Evolutionary conservation across 2,888 invertebrate species (phyloP).

Genomic region (Drosophila paramelanica): DNA sequence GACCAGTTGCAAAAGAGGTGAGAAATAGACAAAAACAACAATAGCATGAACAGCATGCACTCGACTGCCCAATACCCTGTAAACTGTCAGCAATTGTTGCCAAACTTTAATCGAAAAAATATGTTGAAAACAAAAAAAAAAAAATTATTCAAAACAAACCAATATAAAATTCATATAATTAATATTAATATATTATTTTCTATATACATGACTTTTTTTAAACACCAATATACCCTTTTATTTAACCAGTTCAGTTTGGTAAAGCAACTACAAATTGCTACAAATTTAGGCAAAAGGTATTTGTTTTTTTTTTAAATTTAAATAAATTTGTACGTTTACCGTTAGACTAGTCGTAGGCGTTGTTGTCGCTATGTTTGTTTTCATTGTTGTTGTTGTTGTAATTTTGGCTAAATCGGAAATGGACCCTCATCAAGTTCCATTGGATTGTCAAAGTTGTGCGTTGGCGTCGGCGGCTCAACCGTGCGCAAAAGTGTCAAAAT

Average conservation of each 20-base stretch:
- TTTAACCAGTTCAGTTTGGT: no score
- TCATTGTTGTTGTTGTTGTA: constrained; percentile 8
- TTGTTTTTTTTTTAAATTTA: constrained; percentile 45
- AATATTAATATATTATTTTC: no score
- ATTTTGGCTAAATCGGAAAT: constrained; percentile 34
- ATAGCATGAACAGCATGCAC: neutral
- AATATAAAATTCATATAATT: no score
- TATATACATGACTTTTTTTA: no score
- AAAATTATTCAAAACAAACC: no score
- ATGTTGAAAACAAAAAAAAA: no score
- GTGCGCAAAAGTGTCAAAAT: constrained; percentile 78
- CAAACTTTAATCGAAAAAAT: no score
- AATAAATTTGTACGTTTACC: constrained; percentile 38
- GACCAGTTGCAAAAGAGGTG: neutral
- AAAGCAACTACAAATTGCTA: constrained; percentile 48
- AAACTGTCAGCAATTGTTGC: no score
- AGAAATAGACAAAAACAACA: constrained; percentile 1
- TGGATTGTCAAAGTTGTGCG: constrained; percentile 66
- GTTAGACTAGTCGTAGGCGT: neutral
- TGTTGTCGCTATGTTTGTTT: constrained; percentile 8
- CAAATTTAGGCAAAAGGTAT: constrained; percentile 46
- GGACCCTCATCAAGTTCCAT: constrained; percentile 70
- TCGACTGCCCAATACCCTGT: no score
- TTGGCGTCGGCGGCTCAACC: constrained; percentile 49
- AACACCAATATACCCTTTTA: no score